Conservation (phyloP, 2,888 invertebrate species). For the Sturmia bella region DNA sequence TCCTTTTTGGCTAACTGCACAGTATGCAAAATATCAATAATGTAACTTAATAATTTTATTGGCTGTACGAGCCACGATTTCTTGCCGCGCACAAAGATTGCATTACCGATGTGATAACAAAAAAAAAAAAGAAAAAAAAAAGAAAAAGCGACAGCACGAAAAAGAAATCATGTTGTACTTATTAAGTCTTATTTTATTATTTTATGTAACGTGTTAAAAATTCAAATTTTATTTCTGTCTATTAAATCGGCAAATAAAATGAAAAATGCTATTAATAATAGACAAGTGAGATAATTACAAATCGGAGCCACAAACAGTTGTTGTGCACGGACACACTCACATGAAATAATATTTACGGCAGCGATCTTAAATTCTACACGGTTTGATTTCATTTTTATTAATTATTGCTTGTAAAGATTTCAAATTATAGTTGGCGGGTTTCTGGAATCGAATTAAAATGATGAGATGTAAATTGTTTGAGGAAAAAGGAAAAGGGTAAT, state of each 20-base stretch:
- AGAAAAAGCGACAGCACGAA: conserved; percentile 16
- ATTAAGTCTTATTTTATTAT: conserved; percentile 29
- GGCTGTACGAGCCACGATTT: conserved; percentile 21
- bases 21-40: conserved; percentile 33
- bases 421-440: conserved; percentile 25
- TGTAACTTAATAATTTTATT: conserved; percentile 49
- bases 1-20: conserved; percentile 7
- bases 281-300: conserved; percentile 49
- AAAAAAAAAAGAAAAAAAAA: too few species aligned
- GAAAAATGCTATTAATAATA: conserved; percentile 33
- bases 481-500: background rate
- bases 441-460: background rate
- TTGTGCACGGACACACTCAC: conserved; percentile 13
- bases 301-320: conserved; percentile 2
- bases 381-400: conserved; percentile 27
- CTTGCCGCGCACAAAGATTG: conserved; percentile 5
- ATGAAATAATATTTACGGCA: conserved; percentile 2
- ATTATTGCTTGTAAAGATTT: conserved; percentile 24
- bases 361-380: background rate
- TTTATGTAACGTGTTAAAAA: conserved; percentile 47
- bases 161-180: conserved; percentile 45
- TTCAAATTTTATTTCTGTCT: conserved; percentile 45
- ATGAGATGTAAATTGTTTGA: conserved; percentile 48
- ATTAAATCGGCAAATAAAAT: conserved; percentile 28
- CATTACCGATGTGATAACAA: conserved; percentile 11